Evolutionary conservation across 92 coral and sea anemone genomes (phyloP), one percentile per base, ranked within the genome.

Genomic region (Chrysogorgia sp.): DNA sequence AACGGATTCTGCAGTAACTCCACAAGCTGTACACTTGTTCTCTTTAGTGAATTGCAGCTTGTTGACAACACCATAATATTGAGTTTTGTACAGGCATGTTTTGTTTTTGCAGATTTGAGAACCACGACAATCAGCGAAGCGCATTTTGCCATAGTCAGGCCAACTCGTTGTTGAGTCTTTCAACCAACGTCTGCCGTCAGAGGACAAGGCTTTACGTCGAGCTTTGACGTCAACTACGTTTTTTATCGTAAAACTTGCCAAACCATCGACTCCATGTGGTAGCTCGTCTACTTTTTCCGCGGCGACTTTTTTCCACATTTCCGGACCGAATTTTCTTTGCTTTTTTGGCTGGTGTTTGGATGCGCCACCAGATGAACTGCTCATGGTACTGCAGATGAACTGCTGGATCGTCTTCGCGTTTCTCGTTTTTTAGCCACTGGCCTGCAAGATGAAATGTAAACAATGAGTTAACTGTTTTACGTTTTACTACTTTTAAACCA

Each of bases 261-360:
- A 68, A 13, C 86, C 86, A 82, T 74, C 75, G 12, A 82, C 28
- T 34, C 86, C 86, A n/a, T n/a, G n/a, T n/a, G n/a, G n/a, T n/a
- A n/a, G n/a, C n/a, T n/a, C n/a, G n/a, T n/a, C n/a, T n/a, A 81
- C 85, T 43, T 10, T 47, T n/a, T 31, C 59, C 34, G 33, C 17
- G 37, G 55, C 24, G 17, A 72, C 81, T 34, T 10, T 29, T 23
- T 22, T 30, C 82, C 82, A 77, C 57, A 58, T 66, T 43, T 76
- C 63, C 13, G 84, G 84, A 69, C 61, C 63, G 52, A 41, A 67
- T 57, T 80, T 80, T 34, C 80, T 80, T 34, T 69, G 84, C 40
- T 61, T 80, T 34, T 34, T 63, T 24, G 71, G 32, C 34, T 63
- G 37, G 71, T 31, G 20, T 31, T 21, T 34, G 45, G 7, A n/a